Evolutionary conservation across 2,888 invertebrate species (phyloP).

Genomic region (Eupithecia centaureata): DNA sequence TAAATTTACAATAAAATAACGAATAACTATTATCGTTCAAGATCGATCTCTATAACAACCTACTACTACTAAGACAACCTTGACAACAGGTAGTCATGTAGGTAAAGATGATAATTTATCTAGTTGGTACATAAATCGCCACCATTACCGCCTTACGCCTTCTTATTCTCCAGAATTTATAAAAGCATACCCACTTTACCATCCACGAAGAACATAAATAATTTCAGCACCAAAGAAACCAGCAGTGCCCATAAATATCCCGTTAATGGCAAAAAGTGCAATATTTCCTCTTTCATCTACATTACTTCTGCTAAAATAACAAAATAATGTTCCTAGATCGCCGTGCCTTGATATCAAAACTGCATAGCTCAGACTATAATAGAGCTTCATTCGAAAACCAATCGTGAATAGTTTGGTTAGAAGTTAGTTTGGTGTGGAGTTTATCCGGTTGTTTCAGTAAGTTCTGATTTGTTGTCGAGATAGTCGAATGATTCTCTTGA

Average conservation of each 20-base stretch:
- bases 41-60: too few relatives aligned
- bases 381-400: slow-evolving; percentile 64
- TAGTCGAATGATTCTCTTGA: slow-evolving; percentile 75
- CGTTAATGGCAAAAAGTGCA: slow-evolving; percentile 68
- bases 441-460: slow-evolving; percentile 65
- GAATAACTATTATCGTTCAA: too few relatives aligned
- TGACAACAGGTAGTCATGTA: too few relatives aligned
- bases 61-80: too few relatives aligned
- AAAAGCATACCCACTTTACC: slow-evolving; percentile 39
- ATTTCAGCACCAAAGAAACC: slow-evolving; percentile 67
- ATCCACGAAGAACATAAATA: slow-evolving; percentile 63
- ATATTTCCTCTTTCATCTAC: slow-evolving; percentile 76
- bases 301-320: slow-evolving; percentile 79
- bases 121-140: background rate
- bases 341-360: slow-evolving; percentile 67
- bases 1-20: too few relatives aligned
- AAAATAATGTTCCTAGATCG: slow-evolving; percentile 74
- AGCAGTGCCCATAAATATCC: slow-evolving; percentile 66
- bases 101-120: too few relatives aligned
- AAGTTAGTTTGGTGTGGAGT: slow-evolving; percentile 57
- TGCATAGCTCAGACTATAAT: slow-evolving; percentile 64
- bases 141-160: background rate
- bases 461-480: slow-evolving; percentile 75
- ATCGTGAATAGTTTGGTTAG: slow-evolving; percentile 57
- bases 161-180: slow-evolving; percentile 15